Evolutionary conservation across 2,888 invertebrate species (phyloP).

Genomic region (Cephus nigrinus): DNA sequence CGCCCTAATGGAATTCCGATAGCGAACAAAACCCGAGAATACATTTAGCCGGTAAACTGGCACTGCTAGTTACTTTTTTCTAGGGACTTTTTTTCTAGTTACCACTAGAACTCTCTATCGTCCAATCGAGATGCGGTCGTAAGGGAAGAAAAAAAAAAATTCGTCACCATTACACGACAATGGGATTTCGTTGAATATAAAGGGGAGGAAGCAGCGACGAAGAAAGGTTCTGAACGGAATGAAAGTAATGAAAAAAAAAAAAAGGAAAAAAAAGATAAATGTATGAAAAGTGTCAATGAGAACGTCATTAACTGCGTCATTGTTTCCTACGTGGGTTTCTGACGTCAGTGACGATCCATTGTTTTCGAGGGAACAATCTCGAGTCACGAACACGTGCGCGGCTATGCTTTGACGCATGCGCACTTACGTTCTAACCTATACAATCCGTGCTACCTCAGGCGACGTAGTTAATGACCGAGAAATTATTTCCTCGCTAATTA

Average conservation of each 20-base stretch:
- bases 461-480: slow-evolving; percentile 46
- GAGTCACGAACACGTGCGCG: neutral
- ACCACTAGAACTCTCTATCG: neutral
- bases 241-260: neutral
- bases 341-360: neutral
- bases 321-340: neutral
- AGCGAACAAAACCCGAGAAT: neutral
- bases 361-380: slow-evolving; percentile 4
- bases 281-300: neutral
- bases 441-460: neutral
- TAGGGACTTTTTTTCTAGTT: neutral
- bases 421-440: neutral
- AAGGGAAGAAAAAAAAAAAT: neutral
- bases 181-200: neutral
- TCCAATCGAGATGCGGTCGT: neutral
- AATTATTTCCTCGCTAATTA: slow-evolving; percentile 51
- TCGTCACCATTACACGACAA: neutral
- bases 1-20: neutral
- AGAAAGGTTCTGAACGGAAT: neutral
- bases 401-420: neutral
- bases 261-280: too few species aligned
- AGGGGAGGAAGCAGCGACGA: neutral
- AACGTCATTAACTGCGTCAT: neutral
- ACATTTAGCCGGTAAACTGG: neutral
- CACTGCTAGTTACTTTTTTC: neutral